Evolutionary conservation across 1,140 invertebrate genomes (phyloP), one percentile per base, ranked within the genome.

Genomic region (Cryptotermes secundus): DNA sequence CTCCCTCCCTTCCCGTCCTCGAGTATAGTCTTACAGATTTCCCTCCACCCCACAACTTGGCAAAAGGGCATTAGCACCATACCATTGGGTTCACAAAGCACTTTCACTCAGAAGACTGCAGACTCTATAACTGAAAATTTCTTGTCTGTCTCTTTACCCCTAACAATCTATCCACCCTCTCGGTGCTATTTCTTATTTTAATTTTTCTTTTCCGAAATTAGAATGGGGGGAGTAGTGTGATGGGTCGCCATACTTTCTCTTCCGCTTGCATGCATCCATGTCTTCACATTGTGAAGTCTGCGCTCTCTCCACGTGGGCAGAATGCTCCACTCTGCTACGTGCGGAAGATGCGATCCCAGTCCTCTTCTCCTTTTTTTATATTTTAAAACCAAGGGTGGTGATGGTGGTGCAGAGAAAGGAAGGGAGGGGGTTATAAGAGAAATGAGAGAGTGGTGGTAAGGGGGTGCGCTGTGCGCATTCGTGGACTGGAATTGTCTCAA

Each of bases 401-500:
- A 72, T 72, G 59, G 59, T 72, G 59, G 59, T 72, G n/a, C 9
- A 72, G 59, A 31, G 59, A 72, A 59, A 72, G 59, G 59, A 31
- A 12, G 31, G 59, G 26, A 72, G 59, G 59, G 59, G 59, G 59
- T 72, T 72, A 26, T 81, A 45, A 81, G 80, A 45, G 80, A 81
- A 81, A 81, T 83, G 82, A 83, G 82, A 59, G 53, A 24, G 53
- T 35, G 45, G 53, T 84, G 42, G 38, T 81, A 72, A 31, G n/a
- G 59, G 59, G 59, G 59, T 72, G 59, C 84, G 36, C 80, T 81
- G 42, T 81, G 80, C 80, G 80, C 80, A 81, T 81, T 81, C 80
- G 80, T 81, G 80, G 80, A 81, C 80, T 81, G 35, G 80, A 81
- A 81, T 81, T 86, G 84, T 34, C 36, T 38, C 34, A 79, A 84